A percentile compares a stretch with the other conserved stretches of the same genome.
Evolutionary conservation across 2,113 vertebrate genomes (phyloP).

Genomic region (Siniperca knerii): DNA sequence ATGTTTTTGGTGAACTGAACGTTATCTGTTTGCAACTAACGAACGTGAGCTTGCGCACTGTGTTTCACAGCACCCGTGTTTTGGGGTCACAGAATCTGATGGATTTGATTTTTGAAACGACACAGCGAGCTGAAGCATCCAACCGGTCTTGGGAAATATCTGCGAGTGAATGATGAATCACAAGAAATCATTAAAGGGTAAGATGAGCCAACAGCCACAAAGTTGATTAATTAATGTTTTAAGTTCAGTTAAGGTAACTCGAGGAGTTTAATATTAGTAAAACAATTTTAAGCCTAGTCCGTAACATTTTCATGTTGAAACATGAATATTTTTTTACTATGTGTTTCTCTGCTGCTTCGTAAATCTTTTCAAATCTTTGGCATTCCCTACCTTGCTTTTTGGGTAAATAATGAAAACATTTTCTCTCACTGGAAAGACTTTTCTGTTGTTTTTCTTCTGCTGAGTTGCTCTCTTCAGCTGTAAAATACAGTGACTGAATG

Average conservation of each 20-base stretch:
- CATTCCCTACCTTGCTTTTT: background rate
- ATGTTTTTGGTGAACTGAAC: too few species aligned
- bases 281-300: background rate
- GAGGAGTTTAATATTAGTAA: background rate
- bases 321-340: background rate
- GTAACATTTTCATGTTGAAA: background rate
- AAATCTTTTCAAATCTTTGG: background rate
- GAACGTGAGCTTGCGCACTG: too few species aligned
- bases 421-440: background rate
- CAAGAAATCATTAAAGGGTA: too few species aligned
- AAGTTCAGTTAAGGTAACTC: too few species aligned
- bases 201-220: too few species aligned
- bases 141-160: too few species aligned
- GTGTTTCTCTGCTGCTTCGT: background rate
- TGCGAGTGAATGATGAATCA: too few species aligned
- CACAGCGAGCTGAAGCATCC: too few species aligned
- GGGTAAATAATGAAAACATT: conserved; percentile 12
- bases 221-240: background rate
- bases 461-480: background rate
- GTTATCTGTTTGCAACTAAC: too few species aligned
- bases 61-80: too few species aligned
- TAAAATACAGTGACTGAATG: background rate
- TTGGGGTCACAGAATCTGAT: too few species aligned
- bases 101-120: too few species aligned
- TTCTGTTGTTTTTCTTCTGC: background rate